Evolutionary conservation across 2,888 invertebrate species (phyloP).

Genomic region (Folsomia candida): DNA sequence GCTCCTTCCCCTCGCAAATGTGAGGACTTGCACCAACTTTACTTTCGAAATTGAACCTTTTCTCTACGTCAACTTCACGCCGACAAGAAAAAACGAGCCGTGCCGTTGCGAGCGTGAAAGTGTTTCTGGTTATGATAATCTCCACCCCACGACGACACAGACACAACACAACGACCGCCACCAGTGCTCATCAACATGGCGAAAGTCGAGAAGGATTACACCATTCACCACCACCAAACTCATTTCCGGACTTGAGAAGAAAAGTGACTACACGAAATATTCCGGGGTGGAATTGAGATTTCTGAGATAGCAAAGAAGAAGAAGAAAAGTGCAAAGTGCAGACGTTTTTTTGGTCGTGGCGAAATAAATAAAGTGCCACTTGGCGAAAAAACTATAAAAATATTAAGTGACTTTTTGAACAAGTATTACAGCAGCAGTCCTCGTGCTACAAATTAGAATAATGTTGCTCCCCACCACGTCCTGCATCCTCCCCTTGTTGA

Average conservation of each 20-base stretch:
- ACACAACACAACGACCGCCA: not conserved
- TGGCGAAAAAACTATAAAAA: not conserved
- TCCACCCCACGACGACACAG: not conserved
- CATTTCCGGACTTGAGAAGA: not conserved
- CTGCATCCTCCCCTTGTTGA: conserved; percentile 39
- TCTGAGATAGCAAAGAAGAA: not conserved
- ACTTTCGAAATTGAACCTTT: not conserved
- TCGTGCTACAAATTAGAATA: no score
- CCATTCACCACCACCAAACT: not conserved
- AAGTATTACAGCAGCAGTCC: not conserved
- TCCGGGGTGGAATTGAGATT: not conserved
- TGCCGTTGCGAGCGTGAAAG: not conserved
- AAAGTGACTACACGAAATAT: not conserved
- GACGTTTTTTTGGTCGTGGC: no score
- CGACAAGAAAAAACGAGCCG: not conserved
- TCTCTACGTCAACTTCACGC: not conserved
- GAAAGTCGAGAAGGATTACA: not conserved
- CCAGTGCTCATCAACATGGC: not conserved
- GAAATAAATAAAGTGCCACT: no score
- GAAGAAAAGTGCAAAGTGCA: not conserved
- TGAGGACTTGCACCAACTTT: not conserved
- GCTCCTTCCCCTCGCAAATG: no score
- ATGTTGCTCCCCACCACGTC: not conserved
- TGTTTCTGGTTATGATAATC: not conserved
- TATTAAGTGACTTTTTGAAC: not conserved